Conservation (phyloP, 2,113 vertebrate genomes). For the Tetrax tetrax region DNA sequence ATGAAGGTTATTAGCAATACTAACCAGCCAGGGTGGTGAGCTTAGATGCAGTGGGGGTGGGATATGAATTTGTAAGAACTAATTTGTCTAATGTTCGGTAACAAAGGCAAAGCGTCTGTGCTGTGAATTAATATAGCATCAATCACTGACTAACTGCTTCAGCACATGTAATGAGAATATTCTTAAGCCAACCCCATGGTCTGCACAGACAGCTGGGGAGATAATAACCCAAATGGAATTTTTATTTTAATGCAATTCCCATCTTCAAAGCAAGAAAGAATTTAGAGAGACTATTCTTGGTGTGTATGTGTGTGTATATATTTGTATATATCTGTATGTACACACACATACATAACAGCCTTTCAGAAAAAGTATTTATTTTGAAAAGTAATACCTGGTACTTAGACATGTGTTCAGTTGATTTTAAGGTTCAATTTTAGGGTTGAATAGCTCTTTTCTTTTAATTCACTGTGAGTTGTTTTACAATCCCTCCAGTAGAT, state of each 20-base stretch:
- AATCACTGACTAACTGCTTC: constrained; percentile 83
- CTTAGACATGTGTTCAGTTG: not conserved
- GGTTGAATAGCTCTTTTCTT: not conserved
- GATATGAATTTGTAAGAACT: constrained; percentile 77
- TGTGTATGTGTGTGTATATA: not conserved
- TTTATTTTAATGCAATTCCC: constrained; percentile 70
- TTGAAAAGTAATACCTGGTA: not conserved
- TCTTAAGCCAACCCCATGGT: constrained; percentile 63
- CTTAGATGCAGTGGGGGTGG: constrained; percentile 28
- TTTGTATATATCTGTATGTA: not conserved
- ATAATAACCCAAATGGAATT: constrained; percentile 60
- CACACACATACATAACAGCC: not conserved
- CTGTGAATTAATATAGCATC: constrained; percentile 80
- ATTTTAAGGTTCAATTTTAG: not conserved
- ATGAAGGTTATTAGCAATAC: constrained; percentile 72
- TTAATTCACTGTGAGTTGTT: constrained; percentile 1
- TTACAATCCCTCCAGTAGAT: not conserved
- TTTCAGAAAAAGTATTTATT: constrained; percentile 37
- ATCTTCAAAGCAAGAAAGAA: constrained; percentile 68
- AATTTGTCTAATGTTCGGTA: constrained; percentile 87
- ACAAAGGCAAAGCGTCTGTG: constrained; percentile 78
- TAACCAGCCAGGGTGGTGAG: constrained; percentile 44
- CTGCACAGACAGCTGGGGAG: constrained; percentile 70
- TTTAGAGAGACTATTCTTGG: constrained; percentile 41
- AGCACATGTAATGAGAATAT: constrained; percentile 75